Evolutionary conservation across 2,888 invertebrate species (phyloP).

Genomic region (Mesochorus sp.): DNA sequence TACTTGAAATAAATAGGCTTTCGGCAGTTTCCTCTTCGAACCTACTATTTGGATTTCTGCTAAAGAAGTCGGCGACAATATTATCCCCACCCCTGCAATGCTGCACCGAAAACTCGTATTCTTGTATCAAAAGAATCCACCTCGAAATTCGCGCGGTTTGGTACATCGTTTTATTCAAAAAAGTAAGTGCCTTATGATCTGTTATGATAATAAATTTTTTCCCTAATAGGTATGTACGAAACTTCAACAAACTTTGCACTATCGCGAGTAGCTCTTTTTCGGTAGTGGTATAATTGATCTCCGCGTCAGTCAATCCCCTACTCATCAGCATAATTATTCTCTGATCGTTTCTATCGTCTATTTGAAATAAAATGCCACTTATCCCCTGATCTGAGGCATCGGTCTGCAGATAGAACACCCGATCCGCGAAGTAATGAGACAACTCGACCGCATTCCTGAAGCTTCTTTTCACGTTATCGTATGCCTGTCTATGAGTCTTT

Average conservation of each 20-base stretch:
- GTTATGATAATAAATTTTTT: slow-evolving; percentile 64
- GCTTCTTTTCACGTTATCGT: slow-evolving; percentile 49
- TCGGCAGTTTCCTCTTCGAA: slow-evolving; percentile 3
- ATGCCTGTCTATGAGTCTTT: slow-evolving; percentile 34
- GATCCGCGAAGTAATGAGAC: slow-evolving; percentile 33
- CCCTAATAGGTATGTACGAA: slow-evolving; percentile 63
- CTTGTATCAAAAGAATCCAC: neutral
- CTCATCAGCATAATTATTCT: slow-evolving; percentile 64
- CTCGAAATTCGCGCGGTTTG: neutral
- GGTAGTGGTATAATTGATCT: slow-evolving; percentile 15
- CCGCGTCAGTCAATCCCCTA: slow-evolving; percentile 48
- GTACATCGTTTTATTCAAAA: slow-evolving; percentile 48
- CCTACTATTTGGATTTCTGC: neutral
- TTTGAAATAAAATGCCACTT: slow-evolving; percentile 62
- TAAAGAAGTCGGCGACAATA: slow-evolving; percentile 44
- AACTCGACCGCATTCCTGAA: slow-evolving; percentile 49
- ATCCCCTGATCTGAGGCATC: slow-evolving; percentile 59
- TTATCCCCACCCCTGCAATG: slow-evolving; percentile 64
- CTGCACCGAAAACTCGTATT: neutral
- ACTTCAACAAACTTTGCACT: slow-evolving; percentile 54
- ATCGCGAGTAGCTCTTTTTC: slow-evolving; percentile 50
- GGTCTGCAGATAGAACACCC: slow-evolving; percentile 59
- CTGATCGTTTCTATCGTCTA: slow-evolving; percentile 9
- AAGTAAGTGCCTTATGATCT: slow-evolving; percentile 56
- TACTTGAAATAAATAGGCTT: neutral